Evolutionary conservation across 2,888 invertebrate species (phyloP).

Genomic region (Cybosia mesomella): DNA sequence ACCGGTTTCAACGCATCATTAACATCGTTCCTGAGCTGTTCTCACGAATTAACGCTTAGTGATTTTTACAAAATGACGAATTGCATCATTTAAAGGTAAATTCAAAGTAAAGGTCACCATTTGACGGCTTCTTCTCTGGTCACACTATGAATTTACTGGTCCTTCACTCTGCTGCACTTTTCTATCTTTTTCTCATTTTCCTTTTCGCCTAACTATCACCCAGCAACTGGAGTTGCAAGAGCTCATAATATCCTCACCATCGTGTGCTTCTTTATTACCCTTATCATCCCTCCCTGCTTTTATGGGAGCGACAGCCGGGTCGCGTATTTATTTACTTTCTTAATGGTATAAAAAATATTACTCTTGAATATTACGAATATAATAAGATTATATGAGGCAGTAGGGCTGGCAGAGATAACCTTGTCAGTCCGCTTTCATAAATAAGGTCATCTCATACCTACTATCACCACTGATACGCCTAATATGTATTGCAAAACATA

Average conservation of each 20-base stretch:
- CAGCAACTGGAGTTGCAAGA: too few species aligned
- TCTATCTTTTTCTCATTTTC: too few species aligned
- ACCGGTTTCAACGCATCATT: slow-evolving; percentile 77
- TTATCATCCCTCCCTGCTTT: too few species aligned
- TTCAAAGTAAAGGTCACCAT: neutral
- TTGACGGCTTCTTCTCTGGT: too few species aligned
- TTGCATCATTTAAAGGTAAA: slow-evolving; percentile 65
- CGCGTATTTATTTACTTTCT: too few species aligned
- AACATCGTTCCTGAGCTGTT: slow-evolving; percentile 64
- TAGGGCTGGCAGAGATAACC: slow-evolving; percentile 71
- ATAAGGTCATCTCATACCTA: slow-evolving; percentile 69
- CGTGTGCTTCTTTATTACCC: too few species aligned
- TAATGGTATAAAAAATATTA: too few species aligned
- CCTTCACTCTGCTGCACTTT: too few species aligned
- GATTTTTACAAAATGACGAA: slow-evolving; percentile 68
- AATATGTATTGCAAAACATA: slow-evolving; percentile 34
- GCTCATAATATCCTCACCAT: too few species aligned
- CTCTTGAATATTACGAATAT: neutral
- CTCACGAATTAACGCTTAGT: slow-evolving; percentile 63
- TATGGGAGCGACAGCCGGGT: too few species aligned
- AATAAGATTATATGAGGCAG: slow-evolving; percentile 60
- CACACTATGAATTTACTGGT: too few species aligned
- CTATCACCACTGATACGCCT: slow-evolving; percentile 55
- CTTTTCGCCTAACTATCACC: too few species aligned
- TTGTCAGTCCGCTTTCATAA: slow-evolving; percentile 67